Evolutionary conservation across 1,140 invertebrate genomes (phyloP), one percentile per base, ranked within the genome.

Genomic region (Andrena cerasifolii): DNA sequence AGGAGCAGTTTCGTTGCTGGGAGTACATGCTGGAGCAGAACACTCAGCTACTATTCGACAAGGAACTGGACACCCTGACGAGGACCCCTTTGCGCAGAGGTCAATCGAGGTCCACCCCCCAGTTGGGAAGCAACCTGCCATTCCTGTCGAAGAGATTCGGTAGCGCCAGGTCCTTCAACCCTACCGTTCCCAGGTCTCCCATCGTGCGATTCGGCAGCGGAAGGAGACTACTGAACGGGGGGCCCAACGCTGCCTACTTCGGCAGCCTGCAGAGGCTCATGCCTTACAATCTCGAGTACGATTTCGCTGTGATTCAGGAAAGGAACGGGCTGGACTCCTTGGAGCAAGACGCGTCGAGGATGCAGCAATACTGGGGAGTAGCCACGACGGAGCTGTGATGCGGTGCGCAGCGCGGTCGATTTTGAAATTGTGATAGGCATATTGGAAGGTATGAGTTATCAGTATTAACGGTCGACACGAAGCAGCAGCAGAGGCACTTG

Each of bases 1-100:
- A 97, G 82, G 97, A 98, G 87, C 97, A 97, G 88, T 97, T 97
- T 86, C 96, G 97, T 81, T 97, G 97, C 85, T 98, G 97, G 97
- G 97, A 98, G 84, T 98, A 98, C 86, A 98, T 98, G 96, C 89
- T 98, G 24, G 97, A 98, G 87, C 96, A 98, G 90, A 98, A 98
- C 85, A 97, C 97, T 0, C 97, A 98, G 86, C 90, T 98, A 77
- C 86, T 98, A 0, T 98, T 98, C 82, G 96, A 97, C 90, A 97
- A 97, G 87, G 97, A 98, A 90, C 89, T 98, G 54, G 97, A 98
- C 87, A 97, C 96, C 14, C 90, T 98, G 24, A 95, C 95, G 0
- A 95, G 95, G 82, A 94, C 71, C 79, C 91, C 79, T 86, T 84
- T 83, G 91, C 92, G 87, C 84, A 90, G 85, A 78, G 92, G 84